These are phyloP conservation scores for Chionomys nivalis DNA, from an alignment of 2,113 vertebrate species.

Conservation along the genomic window DNA sequence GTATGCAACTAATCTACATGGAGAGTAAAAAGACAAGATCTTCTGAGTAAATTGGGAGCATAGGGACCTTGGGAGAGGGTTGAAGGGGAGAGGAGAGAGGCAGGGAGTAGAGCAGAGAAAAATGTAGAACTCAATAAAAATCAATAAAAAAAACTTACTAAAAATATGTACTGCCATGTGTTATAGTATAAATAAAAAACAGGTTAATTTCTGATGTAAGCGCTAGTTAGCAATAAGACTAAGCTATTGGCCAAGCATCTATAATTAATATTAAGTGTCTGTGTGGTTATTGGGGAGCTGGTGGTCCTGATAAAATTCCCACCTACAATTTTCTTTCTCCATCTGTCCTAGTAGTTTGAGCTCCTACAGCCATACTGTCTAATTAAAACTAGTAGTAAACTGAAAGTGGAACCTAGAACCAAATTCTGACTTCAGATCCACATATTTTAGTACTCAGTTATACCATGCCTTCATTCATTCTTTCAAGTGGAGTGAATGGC, in stretches of 20 bases:
- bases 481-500: not conserved
- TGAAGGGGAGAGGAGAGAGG: too few species aligned
- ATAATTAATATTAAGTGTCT: not conserved
- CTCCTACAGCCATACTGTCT: not conserved
- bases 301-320: not conserved
- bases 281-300: not conserved
- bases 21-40: too few species aligned
- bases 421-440: not conserved
- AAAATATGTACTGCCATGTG: not conserved
- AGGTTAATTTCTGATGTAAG: not conserved
- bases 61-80: too few species aligned
- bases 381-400: not conserved
- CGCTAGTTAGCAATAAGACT: not conserved
- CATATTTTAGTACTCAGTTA: not conserved
- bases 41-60: too few species aligned
- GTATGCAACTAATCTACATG: too few species aligned
- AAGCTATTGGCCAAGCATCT: not conserved
- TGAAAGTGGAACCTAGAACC: not conserved
- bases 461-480: not conserved
- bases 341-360: constrained; percentile 26
- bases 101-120: too few species aligned
- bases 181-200: not conserved
- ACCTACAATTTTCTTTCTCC: not conserved
- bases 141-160: not conserved
- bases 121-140: too few species aligned